These are phyloP conservation scores for Acleris cristana DNA, from an alignment of 2,888 invertebrate genomes.

Conservation along the genomic window DNA sequence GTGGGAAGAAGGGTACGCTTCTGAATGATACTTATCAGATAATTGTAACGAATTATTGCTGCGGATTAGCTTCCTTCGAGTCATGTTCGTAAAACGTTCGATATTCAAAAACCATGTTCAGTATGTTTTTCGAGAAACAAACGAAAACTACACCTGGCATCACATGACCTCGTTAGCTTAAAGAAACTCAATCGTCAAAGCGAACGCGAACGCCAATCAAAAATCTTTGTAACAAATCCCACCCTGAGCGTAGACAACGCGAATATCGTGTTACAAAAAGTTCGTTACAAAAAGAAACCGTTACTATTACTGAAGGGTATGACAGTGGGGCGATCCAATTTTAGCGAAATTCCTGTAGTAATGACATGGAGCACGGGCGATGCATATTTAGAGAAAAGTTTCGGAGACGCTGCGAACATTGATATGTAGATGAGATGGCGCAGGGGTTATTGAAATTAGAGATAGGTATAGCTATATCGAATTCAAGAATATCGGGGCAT, in stretches of 20 bases:
- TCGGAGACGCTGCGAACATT: conserved; percentile 77
- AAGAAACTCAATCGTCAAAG: conserved; percentile 71
- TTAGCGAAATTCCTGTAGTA: conserved; percentile 75
- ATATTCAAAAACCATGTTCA: conserved; percentile 30
- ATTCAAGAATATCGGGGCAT: conserved; percentile 68
- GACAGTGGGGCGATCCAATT: conserved; percentile 80
- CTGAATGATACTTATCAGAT: conserved; percentile 78
- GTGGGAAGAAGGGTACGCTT: conserved; percentile 80
- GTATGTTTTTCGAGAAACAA: conserved; percentile 26
- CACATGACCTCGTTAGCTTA: conserved; percentile 52
- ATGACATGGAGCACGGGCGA: conserved; percentile 81
- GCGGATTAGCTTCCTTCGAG: conserved; percentile 53
- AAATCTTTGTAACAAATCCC: conserved; percentile 64
- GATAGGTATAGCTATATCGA: conserved; percentile 77
- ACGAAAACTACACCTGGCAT: conserved; percentile 42
- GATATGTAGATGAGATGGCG: conserved; percentile 81
- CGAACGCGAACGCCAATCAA: conserved; percentile 61
- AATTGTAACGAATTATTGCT: conserved; percentile 79
- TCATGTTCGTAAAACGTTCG: conserved; percentile 29
- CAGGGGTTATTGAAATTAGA: conserved; percentile 82
- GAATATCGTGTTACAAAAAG: conserved; percentile 81
- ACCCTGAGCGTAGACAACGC: conserved; percentile 79
- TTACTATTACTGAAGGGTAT: conserved; percentile 81
- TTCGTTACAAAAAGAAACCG: conserved; percentile 82
- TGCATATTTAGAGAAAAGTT: conserved; percentile 81